Conservation (phyloP, 2,888 invertebrate species). For the Danaus chrysippus region DNA sequence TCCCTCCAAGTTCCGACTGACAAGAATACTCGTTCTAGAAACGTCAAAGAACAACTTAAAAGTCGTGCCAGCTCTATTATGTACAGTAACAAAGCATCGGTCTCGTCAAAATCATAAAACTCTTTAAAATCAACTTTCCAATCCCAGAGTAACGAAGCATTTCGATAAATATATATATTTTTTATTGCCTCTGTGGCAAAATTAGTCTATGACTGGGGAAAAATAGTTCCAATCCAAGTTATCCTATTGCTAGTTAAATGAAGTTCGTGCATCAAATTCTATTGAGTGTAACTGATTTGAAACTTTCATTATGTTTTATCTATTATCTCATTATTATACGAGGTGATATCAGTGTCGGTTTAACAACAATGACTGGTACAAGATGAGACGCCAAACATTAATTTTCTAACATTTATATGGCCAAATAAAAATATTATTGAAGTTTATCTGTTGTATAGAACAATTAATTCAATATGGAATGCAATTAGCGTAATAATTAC, state of each 20-base stretch:
- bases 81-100: conserved; percentile 36
- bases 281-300: not conserved
- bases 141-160: conserved; percentile 31
- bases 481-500: too few relatives aligned
- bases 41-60: conserved; percentile 40
- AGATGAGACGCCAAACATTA: too few relatives aligned
- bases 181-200: conserved; percentile 18
- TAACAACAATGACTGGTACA: not conserved
- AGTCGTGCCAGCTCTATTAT: conserved; percentile 43
- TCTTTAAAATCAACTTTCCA: conserved; percentile 30
- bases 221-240: conserved; percentile 8
- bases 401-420: too few relatives aligned
- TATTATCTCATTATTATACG: not conserved
- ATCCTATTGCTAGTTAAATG: conserved; percentile 1
- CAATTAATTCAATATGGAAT: too few relatives aligned
- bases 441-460: too few relatives aligned
- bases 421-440: too few relatives aligned
- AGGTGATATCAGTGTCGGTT: not conserved
- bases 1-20: conserved; percentile 30
- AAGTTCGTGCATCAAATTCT: conserved; percentile 2
- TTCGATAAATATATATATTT: conserved; percentile 23
- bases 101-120: conserved; percentile 33
- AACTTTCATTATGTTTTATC: conserved; percentile 5
- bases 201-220: conserved; percentile 11
- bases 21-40: conserved; percentile 37